A percentile compares a stretch with the other conserved stretches of the same genome.
Conservation (phyloP, 2,888 invertebrate species). For the Leptinotarsa rubiginosa region DNA sequence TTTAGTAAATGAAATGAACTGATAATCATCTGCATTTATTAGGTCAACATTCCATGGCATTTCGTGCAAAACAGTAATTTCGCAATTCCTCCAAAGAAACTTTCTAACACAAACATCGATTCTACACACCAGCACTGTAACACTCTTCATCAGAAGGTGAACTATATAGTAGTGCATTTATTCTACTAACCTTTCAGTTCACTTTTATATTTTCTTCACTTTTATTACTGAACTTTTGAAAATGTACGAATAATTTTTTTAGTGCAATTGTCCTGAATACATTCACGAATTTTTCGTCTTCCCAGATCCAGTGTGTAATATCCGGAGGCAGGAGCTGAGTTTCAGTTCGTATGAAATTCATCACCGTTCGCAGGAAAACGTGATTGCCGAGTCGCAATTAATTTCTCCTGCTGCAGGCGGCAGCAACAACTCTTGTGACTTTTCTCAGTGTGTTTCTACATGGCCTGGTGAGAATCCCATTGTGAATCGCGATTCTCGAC, state of each 20-base stretch:
- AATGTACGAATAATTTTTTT: not conserved
- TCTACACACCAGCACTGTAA: too few relatives aligned
- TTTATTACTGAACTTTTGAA: not conserved
- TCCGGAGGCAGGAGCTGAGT: slow-evolving; percentile 35
- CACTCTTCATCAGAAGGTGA: too few relatives aligned
- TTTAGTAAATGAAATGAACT: too few relatives aligned
- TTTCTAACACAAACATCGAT: too few relatives aligned
- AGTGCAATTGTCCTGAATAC: not conserved
- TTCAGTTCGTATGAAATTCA: slow-evolving; percentile 49
- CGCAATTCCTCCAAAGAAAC: too few relatives aligned
- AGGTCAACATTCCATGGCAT: too few relatives aligned
- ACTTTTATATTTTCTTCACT: not conserved
- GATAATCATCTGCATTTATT: too few relatives aligned
- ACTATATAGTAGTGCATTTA: not conserved
- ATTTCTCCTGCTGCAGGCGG: slow-evolving; percentile 42
- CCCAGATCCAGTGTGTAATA: slow-evolving; percentile 26
- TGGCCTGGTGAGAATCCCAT: slow-evolving; percentile 15
- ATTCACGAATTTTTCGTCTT: not conserved
- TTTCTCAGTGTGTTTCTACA: not conserved
- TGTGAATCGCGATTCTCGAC: not conserved
- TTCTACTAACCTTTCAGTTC: not conserved
- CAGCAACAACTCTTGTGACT: slow-evolving; percentile 17
- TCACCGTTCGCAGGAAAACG: slow-evolving; percentile 48
- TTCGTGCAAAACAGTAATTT: too few relatives aligned
- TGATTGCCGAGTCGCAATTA: slow-evolving; percentile 49